Percentiles rank a stretch among this genome's conserved stretches.
phyloP scores from a whole-genome alignment of 2,113 vertebrate genomes.

The Pelobates fuscus region DNA sequence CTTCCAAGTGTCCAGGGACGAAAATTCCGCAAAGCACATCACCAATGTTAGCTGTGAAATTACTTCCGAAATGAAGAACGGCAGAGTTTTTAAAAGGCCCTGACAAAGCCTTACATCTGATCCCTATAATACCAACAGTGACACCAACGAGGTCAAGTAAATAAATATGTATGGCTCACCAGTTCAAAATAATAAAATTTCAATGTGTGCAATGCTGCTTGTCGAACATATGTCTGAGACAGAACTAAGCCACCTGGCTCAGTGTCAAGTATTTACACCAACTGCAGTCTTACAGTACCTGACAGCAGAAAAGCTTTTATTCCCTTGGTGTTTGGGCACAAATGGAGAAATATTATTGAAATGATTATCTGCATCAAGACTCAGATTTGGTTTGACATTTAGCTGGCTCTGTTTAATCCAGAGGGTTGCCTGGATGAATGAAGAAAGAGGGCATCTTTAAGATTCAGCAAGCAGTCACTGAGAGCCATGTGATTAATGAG shows the following conservation, averaged over 20 bases:
- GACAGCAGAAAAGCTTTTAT: conserved; percentile 98
- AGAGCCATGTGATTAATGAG: conserved; percentile 98
- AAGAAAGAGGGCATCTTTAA: conserved; percentile 93
- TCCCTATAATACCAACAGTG: conserved; percentile 74
- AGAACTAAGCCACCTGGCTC: conserved; percentile 99
- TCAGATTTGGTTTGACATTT: conserved; percentile 99
- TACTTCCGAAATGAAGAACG: conserved; percentile 19
- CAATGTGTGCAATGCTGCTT: conserved; percentile 93
- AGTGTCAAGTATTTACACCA: conserved; percentile 99
- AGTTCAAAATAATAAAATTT: conserved; percentile 98
- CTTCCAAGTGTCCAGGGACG: not conserved
- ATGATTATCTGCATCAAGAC: conserved; percentile 99
- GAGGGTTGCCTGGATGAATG: conserved; percentile 98
- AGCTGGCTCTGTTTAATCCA: conserved; percentile 99
- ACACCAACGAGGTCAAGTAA: conserved; percentile 83
- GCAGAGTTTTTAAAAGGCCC: conserved; percentile 51
- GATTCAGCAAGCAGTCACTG: conserved; percentile 82
- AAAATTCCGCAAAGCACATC: conserved; percentile 16
- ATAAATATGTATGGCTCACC: conserved; percentile 92
- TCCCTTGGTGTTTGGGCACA: conserved; percentile 97
- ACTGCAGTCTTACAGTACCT: conserved; percentile 98
- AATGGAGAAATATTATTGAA: conserved; percentile 99
- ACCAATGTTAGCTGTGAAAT: conserved; percentile 11
- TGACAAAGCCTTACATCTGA: conserved; percentile 59
- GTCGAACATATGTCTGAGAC: conserved; percentile 99